A percentile compares a stretch with the other conserved stretches of the same genome.
phyloP scores from a whole-genome alignment of 2,888 invertebrate species.

The Ptychoptera albimana region DNA sequence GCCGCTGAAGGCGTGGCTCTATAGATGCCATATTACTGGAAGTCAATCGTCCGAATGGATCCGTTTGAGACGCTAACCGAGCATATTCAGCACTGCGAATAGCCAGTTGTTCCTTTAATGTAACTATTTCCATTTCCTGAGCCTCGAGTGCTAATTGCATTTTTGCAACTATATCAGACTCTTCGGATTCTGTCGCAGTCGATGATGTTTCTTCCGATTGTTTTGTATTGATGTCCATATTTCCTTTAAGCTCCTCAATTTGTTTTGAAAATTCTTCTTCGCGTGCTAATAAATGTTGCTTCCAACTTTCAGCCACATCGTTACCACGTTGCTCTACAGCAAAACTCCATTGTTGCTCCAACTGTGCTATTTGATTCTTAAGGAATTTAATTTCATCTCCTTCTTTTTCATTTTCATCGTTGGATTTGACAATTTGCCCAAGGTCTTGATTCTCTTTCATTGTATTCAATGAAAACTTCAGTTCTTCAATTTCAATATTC shows the following conservation, averaged over 20 bases:
- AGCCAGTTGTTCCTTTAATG: conserved; percentile 49
- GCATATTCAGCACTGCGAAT: conserved; percentile 43
- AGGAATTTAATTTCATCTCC: conserved; percentile 10
- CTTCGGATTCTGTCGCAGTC: conserved; percentile 14
- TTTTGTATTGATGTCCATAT: conserved; percentile 26
- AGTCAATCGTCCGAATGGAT: conserved; percentile 20
- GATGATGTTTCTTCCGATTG: conserved; percentile 13
- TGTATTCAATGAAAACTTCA: conserved; percentile 19
- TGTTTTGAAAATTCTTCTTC: conserved; percentile 42
- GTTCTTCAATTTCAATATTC: conserved; percentile 26
- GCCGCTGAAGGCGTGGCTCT: conserved; percentile 1
- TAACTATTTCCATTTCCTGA: conserved; percentile 58
- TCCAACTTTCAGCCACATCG: conserved; percentile 55
- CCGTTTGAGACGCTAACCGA: conserved; percentile 29
- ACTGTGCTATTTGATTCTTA: conserved; percentile 11
- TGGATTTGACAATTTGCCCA: conserved; percentile 2
- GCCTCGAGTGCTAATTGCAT: conserved; percentile 42
- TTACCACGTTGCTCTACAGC: conserved; percentile 48
- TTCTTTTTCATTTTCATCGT: conserved; percentile 8
- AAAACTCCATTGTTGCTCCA: conserved; percentile 31
- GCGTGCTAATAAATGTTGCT: conserved; percentile 45
- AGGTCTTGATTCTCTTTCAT: conserved; percentile 11
- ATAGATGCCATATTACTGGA: conserved; percentile 16
- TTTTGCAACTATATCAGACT: conserved; percentile 15
- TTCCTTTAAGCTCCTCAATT: conserved; percentile 35